Evolutionary conservation across 35 echinoderm and acorn worm species (phyloP).

Genomic region (Nesometra sesokonis): DNA sequence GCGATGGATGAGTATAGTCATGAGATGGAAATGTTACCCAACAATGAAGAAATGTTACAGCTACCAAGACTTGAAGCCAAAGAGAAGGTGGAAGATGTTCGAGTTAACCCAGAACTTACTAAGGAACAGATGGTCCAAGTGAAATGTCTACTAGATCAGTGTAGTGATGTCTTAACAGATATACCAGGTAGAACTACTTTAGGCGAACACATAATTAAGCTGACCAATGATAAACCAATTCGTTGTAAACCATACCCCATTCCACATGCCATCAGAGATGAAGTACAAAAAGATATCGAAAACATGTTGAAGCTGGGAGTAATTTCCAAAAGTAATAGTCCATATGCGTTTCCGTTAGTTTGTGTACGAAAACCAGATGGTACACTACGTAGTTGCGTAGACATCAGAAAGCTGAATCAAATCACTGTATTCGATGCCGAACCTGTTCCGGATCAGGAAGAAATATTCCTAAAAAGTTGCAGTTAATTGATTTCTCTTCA

Average conservation of each 20-base stretch:
- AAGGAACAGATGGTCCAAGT: not conserved
- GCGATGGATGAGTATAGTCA: not conserved
- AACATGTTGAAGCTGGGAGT: conserved; percentile 1
- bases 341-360: conserved; percentile 12
- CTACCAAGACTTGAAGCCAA: not conserved
- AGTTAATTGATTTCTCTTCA: too few species aligned
- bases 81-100: not conserved
- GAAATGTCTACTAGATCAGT: not conserved
- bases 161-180: not conserved
- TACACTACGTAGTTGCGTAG: not conserved
- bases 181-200: not conserved
- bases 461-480: too few species aligned
- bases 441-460: too few species aligned
- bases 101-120: not conserved
- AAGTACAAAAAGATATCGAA: not conserved
- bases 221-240: not conserved
- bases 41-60: not conserved
- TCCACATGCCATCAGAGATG: not conserved
- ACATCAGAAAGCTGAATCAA: conserved; percentile 1
- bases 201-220: conserved; percentile 12
- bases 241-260: not conserved
- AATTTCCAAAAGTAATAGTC: not conserved
- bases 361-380: not conserved
- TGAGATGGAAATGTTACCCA: not conserved
- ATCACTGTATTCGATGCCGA: conserved; percentile 1